Base-by-base conservation (phyloP, 2,113 vertebrate species). In the Phyllostomus discolor region DNA sequence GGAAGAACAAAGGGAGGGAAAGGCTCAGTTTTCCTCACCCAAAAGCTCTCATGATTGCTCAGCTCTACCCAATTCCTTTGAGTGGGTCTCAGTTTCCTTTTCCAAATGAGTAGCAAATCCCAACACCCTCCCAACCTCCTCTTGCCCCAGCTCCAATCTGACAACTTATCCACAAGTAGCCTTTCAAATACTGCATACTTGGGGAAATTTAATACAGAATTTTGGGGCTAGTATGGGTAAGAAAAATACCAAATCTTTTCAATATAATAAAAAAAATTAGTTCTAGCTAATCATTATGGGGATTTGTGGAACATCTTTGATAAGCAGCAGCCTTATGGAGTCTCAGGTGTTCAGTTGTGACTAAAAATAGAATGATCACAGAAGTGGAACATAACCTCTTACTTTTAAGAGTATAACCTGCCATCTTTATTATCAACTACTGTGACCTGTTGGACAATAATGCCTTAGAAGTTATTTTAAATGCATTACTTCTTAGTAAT, bases 401-500 rank as follows among this genome's bases (percentile, higher is more conserved):
- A 28, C 14, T 78, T 83, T 79, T 52, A 35, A 64, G 8, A 90
- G 2, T 57, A 1, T 70, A 69, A 48, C 7, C 28, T 66, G 41
- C 38, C 19, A 66, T 73, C 17, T 70, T 89, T 93, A 82, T 75
- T 57, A 57, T 59, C 4, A 80, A 52, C 9, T 41, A 70, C 8
- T 70, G 6, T 43, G 52, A 33, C 62, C 22, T 52, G 3, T 22
- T 31, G 38, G 26, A 64, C 10, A 50, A 6, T 52, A 91, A 31
- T n/a, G 67, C 35, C 73, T 82, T 90, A 38, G 19, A 79, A 94
- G 48, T 26, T 64, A 93, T 83, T 92, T 95, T 88, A 54, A 80
- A 86, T 64, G 33, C 8, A 89, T 91, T 66, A 38, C 5, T 91
- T 90, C 79, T 52, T 83, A 69, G 69, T 41, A 12, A 81, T 50